Conservation (phyloP, 2,113 vertebrate genomes). For the Notarius quadriscutis region DNA sequence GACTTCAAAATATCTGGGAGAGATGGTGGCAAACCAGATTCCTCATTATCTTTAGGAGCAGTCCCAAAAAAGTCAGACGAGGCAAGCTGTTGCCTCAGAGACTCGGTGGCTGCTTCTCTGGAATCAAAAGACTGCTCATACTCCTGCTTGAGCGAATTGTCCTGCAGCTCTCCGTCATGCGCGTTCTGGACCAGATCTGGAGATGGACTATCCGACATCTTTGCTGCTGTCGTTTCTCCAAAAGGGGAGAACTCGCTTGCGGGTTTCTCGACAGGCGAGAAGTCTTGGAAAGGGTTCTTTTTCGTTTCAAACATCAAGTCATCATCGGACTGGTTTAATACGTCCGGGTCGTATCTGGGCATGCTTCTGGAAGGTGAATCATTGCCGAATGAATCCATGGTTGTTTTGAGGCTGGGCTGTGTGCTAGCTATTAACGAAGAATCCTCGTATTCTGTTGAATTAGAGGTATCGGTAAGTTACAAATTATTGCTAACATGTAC, state of each 20-base stretch:
- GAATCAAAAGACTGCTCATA: slow-evolving; percentile 79
- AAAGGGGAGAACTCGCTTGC: slow-evolving; percentile 68
- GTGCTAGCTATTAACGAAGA: slow-evolving; percentile 63
- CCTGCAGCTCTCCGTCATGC: slow-evolving; percentile 79
- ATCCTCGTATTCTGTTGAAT: slow-evolving; percentile 71
- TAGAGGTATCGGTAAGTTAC: slow-evolving; percentile 65
- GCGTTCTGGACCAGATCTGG: slow-evolving; percentile 94
- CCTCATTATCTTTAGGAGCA: slow-evolving; percentile 76
- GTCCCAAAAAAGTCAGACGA: slow-evolving; percentile 70
- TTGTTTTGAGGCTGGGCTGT: slow-evolving; percentile 64
- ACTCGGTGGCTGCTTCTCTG: slow-evolving; percentile 74
- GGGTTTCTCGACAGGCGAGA: slow-evolving; percentile 60
- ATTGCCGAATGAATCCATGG: slow-evolving; percentile 70
- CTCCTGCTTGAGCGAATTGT: slow-evolving; percentile 72
- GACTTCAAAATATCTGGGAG: slow-evolving; percentile 95
- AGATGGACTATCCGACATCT: slow-evolving; percentile 86
- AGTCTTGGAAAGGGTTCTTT: slow-evolving; percentile 72
- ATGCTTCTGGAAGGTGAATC: slow-evolving; percentile 60
- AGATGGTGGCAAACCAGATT: slow-evolving; percentile 74
- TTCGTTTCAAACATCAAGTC: slow-evolving; percentile 72
- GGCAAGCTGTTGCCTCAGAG: slow-evolving; percentile 72
- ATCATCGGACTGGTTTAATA: slow-evolving; percentile 66
- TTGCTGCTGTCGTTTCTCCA: slow-evolving; percentile 67
- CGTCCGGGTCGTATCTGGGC: slow-evolving; percentile 59
- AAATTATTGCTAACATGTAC: slow-evolving; percentile 54